Percentiles rank a stretch among this genome's conserved stretches.
These are phyloP conservation scores for Drosophila aff. DNA, from an alignment of 1,140 invertebrate genomes.

Conservation along the genomic window DNA sequence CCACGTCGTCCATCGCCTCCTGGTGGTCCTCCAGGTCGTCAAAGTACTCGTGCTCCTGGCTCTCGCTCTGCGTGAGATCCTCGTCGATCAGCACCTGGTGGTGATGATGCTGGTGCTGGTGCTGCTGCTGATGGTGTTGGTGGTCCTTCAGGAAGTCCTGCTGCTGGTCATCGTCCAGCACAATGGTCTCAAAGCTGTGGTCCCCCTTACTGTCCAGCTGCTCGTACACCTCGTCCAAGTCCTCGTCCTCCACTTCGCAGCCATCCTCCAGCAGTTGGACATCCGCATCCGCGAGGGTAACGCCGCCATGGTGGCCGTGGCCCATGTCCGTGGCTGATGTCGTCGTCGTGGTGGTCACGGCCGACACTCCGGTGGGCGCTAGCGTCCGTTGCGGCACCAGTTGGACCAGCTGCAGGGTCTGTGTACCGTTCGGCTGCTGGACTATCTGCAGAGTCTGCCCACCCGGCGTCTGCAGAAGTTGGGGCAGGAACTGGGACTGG, in stretches of 20 bases:
- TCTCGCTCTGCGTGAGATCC: slow-evolving; percentile 72
- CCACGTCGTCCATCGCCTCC: slow-evolving; percentile 52
- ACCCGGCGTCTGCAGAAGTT: slow-evolving; percentile 74
- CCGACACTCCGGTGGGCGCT: slow-evolving; percentile 33
- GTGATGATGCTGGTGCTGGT: slow-evolving; percentile 59
- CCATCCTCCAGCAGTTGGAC: slow-evolving; percentile 71
- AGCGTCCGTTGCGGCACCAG: slow-evolving; percentile 68
- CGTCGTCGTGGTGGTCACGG: slow-evolving; percentile 39
- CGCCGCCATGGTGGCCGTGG: slow-evolving; percentile 36
- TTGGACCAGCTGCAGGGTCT: slow-evolving; percentile 77
- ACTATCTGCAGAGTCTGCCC: slow-evolving; percentile 81
- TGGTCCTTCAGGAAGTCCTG: slow-evolving; percentile 73
- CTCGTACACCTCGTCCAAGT: slow-evolving; percentile 71
- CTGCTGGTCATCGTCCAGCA: slow-evolving; percentile 77
- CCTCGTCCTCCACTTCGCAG: slow-evolving; percentile 68
- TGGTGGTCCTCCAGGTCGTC: slow-evolving; percentile 61
- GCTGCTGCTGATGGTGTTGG: slow-evolving; percentile 38
- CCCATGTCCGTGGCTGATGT: slow-evolving; percentile 53
- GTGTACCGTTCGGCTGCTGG: slow-evolving; percentile 79
- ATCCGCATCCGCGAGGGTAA: slow-evolving; percentile 60
- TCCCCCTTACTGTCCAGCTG: slow-evolving; percentile 62
- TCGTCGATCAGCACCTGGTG: slow-evolving; percentile 73
- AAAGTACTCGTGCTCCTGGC: slow-evolving; percentile 71
- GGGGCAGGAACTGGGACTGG: slow-evolving; percentile 75
- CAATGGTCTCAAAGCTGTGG: slow-evolving; percentile 75